Evolutionary conservation across 1,140 invertebrate genomes (phyloP).

Genomic region (Lasaia peninsularis): DNA sequence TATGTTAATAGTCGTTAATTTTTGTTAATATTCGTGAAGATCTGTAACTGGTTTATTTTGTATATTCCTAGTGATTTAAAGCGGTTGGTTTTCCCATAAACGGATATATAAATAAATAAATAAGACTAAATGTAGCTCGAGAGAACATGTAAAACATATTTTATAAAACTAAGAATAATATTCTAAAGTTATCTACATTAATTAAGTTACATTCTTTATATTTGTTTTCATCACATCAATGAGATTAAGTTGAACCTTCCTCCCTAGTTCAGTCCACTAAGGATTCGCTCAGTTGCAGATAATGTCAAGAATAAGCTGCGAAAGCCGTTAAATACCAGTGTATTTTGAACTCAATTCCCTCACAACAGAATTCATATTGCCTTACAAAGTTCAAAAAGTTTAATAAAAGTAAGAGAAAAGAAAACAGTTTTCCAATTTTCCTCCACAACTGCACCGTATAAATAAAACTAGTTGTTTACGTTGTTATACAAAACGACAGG

Average conservation of each 20-base stretch:
- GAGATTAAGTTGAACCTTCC: not conserved
- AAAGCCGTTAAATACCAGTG: not conserved
- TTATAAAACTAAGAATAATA: too few species aligned
- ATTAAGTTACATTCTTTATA: not conserved
- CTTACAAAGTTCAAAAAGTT: not conserved
- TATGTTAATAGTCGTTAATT: too few species aligned
- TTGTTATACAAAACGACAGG: not conserved
- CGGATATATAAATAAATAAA: too few species aligned
- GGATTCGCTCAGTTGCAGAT: not conserved
- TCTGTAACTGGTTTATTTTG: too few species aligned
- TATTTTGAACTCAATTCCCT: not conserved
- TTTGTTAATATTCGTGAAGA: too few species aligned
- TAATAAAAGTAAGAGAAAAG: not conserved
- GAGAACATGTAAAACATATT: too few species aligned
- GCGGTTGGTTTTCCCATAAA: too few species aligned
- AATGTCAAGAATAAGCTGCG: not conserved
- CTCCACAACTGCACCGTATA: not conserved
- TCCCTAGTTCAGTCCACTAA: not conserved
- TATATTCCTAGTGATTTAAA: too few species aligned
- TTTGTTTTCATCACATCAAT: not conserved
- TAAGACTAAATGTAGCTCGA: too few species aligned
- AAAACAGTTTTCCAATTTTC: conserved; percentile 1
- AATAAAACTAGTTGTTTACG: not conserved
- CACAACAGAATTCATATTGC: not conserved
- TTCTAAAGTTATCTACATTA: too few species aligned